phyloP scores from a whole-genome alignment of 2,113 vertebrate genomes.

The Sminthopsis crassicaudata region DNA sequence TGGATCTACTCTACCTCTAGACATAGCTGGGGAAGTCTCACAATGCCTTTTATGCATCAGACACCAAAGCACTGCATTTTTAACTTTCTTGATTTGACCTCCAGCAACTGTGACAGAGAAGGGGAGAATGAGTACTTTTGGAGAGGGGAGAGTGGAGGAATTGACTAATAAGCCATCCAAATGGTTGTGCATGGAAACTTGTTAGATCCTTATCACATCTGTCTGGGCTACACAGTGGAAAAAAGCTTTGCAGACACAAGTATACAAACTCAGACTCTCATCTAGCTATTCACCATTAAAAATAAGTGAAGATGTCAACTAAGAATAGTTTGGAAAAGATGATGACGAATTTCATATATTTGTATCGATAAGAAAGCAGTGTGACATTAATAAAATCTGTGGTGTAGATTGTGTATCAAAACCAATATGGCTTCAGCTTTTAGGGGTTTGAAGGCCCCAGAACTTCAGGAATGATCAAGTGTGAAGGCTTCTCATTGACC shows the following conservation, averaged over 20 bases:
- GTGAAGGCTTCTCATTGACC: neutral
- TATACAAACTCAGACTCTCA: neutral
- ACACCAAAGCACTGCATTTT: slow-evolving; percentile 51
- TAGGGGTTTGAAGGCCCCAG: neutral
- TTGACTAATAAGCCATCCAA: slow-evolving; percentile 12
- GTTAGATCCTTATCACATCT: neutral
- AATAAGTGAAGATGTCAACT: neutral
- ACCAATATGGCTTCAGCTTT: neutral
- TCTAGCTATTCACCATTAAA: neutral
- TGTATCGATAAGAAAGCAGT: neutral
- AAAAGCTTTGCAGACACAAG: neutral
- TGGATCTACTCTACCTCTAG: slow-evolving; percentile 69
- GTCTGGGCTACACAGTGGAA: neutral
- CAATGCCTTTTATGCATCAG: slow-evolving; percentile 37
- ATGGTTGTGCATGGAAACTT: slow-evolving; percentile 8
- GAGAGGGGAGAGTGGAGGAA: neutral
- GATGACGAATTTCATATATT: neutral
- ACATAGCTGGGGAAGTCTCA: slow-evolving; percentile 57
- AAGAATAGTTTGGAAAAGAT: neutral
- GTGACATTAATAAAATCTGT: neutral
- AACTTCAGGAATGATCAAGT: neutral
- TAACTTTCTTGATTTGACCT: slow-evolving; percentile 71
- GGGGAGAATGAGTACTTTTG: neutral
- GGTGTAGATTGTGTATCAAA: neutral
- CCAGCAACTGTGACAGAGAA: slow-evolving; percentile 40